phyloP scores from a whole-genome alignment of 30 jellyfish, hydroid and myxozoan genomes.

The Aurelia sp. region DNA sequence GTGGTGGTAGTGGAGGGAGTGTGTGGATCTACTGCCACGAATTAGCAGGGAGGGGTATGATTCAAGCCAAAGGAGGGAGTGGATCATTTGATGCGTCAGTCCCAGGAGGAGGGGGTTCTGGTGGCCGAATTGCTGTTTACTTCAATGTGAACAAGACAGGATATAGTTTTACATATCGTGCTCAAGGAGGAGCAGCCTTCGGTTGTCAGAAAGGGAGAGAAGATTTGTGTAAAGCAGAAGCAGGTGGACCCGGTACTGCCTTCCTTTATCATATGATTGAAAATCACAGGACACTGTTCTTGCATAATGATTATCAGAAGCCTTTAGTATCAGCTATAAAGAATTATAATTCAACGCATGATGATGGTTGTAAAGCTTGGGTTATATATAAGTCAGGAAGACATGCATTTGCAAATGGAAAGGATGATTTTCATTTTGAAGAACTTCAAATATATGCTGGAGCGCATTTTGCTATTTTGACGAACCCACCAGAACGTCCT shows the following conservation, averaged over 20 bases:
- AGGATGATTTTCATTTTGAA: slow-evolving; percentile 67
- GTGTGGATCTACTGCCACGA: slow-evolving; percentile 65
- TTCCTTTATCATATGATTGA: slow-evolving; percentile 52
- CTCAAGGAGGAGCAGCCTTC: slow-evolving; percentile 76
- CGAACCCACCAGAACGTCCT: slow-evolving; percentile 48
- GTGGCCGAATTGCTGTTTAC: slow-evolving; percentile 76
- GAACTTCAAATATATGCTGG: slow-evolving; percentile 76
- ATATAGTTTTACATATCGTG: slow-evolving; percentile 66
- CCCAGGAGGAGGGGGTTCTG: slow-evolving; percentile 80
- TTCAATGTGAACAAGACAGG: slow-evolving; percentile 69
- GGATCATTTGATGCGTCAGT: slow-evolving; percentile 44
- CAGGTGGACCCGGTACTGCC: slow-evolving; percentile 77
- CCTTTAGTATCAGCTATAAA: slow-evolving; percentile 69
- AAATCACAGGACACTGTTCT: slow-evolving; percentile 64
- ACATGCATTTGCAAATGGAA: slow-evolving; percentile 63
- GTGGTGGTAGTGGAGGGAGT: slow-evolving; percentile 83
- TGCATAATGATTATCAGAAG: slow-evolving; percentile 67
- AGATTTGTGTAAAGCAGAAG: slow-evolving; percentile 68
- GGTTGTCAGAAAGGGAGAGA: slow-evolving; percentile 67
- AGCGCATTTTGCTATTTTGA: slow-evolving; percentile 64
- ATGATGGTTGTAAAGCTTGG: slow-evolving; percentile 80
- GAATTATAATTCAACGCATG: slow-evolving; percentile 53
- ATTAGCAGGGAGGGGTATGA: slow-evolving; percentile 63
- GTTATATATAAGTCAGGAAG: slow-evolving; percentile 64
- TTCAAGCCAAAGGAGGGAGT: slow-evolving; percentile 67